Percentiles rank a stretch among this genome's conserved stretches.
These are phyloP conservation scores for Mesembrinibis cayennensis DNA, from an alignment of 2,113 vertebrate genomes.

Conservation along the genomic window DNA sequence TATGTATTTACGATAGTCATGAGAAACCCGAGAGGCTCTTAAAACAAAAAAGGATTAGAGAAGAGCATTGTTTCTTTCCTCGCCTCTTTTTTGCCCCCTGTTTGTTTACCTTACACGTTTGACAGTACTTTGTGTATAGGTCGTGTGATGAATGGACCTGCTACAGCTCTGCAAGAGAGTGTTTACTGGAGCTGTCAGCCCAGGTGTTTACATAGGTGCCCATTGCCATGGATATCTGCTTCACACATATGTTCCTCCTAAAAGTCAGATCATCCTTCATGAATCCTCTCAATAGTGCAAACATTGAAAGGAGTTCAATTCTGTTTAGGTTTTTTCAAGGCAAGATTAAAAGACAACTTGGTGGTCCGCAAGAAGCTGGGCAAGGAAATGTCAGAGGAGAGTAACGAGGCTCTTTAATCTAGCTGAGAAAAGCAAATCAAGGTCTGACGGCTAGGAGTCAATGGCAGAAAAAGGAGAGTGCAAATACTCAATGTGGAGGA, in stretches of 20 bases:
- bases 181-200: constrained; percentile 40
- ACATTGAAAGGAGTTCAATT: constrained; percentile 1
- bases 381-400: neutral
- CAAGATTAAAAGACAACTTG: constrained; percentile 45
- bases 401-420: constrained; percentile 23
- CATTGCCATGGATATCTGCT: constrained; percentile 35
- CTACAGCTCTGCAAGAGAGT: constrained; percentile 2
- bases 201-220: constrained; percentile 38
- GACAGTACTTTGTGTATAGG: constrained; percentile 10
- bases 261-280: constrained; percentile 47
- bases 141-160: constrained; percentile 36
- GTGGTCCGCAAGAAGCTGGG: constrained; percentile 28
- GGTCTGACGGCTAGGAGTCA: neutral
- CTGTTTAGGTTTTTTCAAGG: neutral
- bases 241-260: neutral
- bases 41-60: neutral
- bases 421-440: constrained; percentile 35
- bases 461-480: neutral
- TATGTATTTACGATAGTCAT: neutral
- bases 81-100: neutral
- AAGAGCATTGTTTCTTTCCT: neutral
- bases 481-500: neutral
- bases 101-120: constrained; percentile 43
- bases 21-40: neutral
- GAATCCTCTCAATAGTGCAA: constrained; percentile 6